These are phyloP conservation scores for Orcinus orca DNA, from an alignment of 2,113 vertebrate species.

Conservation along the genomic window DNA sequence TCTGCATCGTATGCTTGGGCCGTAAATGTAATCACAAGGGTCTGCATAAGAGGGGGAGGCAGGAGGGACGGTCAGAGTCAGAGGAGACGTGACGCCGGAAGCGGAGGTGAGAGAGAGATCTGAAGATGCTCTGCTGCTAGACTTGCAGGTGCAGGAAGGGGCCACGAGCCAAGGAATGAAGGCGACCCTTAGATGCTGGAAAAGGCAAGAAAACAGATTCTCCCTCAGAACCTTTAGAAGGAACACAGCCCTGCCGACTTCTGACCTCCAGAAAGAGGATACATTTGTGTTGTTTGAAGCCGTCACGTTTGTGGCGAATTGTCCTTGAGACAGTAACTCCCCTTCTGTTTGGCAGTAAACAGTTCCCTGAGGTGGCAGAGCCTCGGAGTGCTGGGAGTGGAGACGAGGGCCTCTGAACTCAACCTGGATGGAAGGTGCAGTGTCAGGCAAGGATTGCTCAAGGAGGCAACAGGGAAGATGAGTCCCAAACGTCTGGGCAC, in stretches of 20 bases:
- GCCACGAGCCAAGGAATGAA: background rate
- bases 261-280: background rate
- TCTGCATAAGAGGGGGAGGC: background rate
- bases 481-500: background rate
- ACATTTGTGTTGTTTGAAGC: background rate
- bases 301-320: background rate
- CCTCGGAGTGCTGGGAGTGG: background rate
- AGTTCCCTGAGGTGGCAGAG: background rate
- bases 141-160: background rate
- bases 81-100: background rate
- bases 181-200: background rate
- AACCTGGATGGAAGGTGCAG: background rate
- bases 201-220: background rate
- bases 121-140: background rate
- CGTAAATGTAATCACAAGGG: background rate
- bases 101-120: background rate
- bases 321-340: background rate
- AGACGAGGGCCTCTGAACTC: background rate
- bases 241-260: background rate
- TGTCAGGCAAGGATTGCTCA: background rate
- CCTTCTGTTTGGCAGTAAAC: background rate
- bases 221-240: background rate
- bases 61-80: background rate
- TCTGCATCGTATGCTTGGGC: background rate
- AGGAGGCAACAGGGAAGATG: background rate